Base-by-base conservation (phyloP, 2,888 invertebrate genomes). In the Terebella lapidaria region DNA sequence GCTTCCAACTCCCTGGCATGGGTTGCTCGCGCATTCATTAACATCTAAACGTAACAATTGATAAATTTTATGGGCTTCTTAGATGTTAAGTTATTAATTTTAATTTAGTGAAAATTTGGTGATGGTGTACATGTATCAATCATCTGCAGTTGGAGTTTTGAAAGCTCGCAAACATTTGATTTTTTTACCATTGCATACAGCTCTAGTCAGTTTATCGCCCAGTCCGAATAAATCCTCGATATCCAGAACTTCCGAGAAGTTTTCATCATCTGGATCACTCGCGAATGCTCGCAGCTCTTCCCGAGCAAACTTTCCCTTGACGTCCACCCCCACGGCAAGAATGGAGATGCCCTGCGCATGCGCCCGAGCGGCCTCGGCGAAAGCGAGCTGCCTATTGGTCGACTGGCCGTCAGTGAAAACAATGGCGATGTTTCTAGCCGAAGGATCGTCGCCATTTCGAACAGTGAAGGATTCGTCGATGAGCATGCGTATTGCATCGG, bases 251-350 rank as follows among this genome's bases (percentile, higher is more conserved):
- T 68, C 69, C 45, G 75, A 66, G 20, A 74, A 63, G 56, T 75
- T 76, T 22, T 72, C 68, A 2, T 61, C 54, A 18, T 72, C 56
- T 4, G 76, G 76, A n/a, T 67, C 69, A 24, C 74, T 74, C 1
- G 74, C 72, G 4, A 76, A 60, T 45, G 71, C 74, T 3, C 59
- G 60, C 27, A 76, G 65, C 59, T 76, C 75, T 26, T 22, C 20
- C 24, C 49, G 54, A 1, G 42, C 27, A 24, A 18, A 30, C 1
- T 45, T 24, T 15, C 46, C 51, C 24, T 54, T 46, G 20, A 60
- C 24, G 3, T 65, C 65, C 26, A 68, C 25, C 1, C 68, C 67
- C 27, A 69, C 58, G 3, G 56, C 61, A 51, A 62, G 61, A 1
- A 70, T 29, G 24, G 56, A 49, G 18, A 62, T 63, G 4, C 58